These are phyloP conservation scores for Lymantria dispar DNA, from an alignment of 2,888 invertebrate genomes.

Conservation along the genomic window DNA sequence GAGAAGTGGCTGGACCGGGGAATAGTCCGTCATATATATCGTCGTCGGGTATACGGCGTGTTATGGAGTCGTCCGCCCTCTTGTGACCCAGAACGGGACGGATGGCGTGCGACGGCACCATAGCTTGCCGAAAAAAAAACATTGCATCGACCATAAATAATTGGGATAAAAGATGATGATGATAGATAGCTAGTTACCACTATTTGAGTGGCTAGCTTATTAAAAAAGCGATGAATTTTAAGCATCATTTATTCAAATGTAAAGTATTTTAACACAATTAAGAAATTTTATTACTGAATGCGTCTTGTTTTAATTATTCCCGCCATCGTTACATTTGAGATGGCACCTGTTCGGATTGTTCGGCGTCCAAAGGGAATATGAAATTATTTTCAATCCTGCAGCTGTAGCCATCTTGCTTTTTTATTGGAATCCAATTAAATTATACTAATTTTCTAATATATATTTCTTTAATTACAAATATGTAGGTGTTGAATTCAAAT, in stretches of 20 bases:
- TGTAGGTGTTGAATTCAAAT: too few species aligned
- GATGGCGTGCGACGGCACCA: too few species aligned
- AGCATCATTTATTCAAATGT: background rate
- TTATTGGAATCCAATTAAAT: background rate
- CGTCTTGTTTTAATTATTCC: background rate
- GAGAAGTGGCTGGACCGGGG: too few species aligned
- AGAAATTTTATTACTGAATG: background rate
- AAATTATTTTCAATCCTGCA: background rate
- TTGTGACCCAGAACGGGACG: too few species aligned
- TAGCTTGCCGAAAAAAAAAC: too few species aligned
- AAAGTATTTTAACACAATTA: background rate
- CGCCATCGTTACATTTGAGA: background rate
- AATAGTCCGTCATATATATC: too few species aligned
- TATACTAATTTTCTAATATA: background rate
- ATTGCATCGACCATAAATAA: too few species aligned
- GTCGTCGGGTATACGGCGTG: too few species aligned
- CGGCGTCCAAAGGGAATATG: background rate
- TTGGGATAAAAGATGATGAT: too few species aligned
- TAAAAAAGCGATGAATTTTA: background rate
- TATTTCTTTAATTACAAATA: too few species aligned
- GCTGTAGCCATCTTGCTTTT: background rate
- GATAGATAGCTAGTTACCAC: background rate
- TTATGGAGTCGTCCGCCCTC: too few species aligned
- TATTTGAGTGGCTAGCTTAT: background rate
- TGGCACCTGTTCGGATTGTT: background rate